Evolutionary conservation across 1,140 invertebrate genomes (phyloP).

Genomic region (Ceratitis capitata): DNA sequence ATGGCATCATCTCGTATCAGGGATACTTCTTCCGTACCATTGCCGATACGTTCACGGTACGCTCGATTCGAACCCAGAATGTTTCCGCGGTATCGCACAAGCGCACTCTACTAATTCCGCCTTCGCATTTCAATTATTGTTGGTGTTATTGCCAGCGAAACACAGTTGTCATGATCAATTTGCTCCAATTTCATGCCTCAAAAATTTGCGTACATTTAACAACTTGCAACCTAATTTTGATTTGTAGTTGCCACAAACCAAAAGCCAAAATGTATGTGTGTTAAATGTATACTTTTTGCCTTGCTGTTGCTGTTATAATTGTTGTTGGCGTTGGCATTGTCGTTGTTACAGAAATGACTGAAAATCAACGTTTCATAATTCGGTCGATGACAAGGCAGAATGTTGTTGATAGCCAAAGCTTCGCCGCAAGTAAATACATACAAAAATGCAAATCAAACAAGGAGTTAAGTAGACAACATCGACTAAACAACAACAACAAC

Average conservation of each 20-base stretch:
- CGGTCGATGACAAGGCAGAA: slow-evolving; percentile 14
- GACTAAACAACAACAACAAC: neutral
- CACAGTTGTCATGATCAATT: slow-evolving; percentile 26
- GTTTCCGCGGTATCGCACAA: neutral
- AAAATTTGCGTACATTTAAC: slow-evolving; percentile 23
- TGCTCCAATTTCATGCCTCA: slow-evolving; percentile 32
- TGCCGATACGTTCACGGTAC: too few species aligned
- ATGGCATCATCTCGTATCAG: too few species aligned
- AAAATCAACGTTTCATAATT: slow-evolving; percentile 29
- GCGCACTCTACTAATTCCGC: neutral
- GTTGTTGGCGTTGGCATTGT: too few species aligned
- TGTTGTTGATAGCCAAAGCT: neutral
- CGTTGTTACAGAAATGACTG: neutral
- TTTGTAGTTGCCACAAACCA: neutral
- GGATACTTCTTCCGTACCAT: too few species aligned
- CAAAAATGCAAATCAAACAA: neutral
- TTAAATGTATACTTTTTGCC: neutral
- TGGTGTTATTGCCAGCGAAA: neutral
- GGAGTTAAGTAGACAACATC: neutral
- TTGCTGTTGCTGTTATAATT: too few species aligned
- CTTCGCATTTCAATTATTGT: neutral
- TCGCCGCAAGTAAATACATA: neutral
- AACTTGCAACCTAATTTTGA: slow-evolving; percentile 34
- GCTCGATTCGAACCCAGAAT: too few species aligned
- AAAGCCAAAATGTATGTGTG: neutral